phyloP scores from a whole-genome alignment of 2,113 vertebrate genomes.

The Aegotheles bennettii region DNA sequence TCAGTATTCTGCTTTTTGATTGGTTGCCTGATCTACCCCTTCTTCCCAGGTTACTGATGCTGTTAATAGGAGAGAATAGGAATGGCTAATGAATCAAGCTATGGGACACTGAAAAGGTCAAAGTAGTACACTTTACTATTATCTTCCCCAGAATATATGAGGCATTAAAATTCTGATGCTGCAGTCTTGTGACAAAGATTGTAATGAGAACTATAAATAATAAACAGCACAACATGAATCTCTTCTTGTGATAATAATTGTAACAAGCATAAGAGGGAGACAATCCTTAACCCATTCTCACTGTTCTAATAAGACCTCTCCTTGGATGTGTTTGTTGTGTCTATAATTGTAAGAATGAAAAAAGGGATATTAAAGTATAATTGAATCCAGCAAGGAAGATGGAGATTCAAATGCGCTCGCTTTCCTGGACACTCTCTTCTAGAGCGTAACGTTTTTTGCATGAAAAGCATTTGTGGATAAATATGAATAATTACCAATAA shows the following conservation, averaged over 20 bases:
- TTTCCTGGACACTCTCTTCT: neutral
- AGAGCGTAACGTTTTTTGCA: neutral
- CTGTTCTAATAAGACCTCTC: neutral
- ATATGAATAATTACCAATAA: neutral
- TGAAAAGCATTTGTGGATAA: neutral
- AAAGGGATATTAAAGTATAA: neutral
- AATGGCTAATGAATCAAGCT: conserved; percentile 70
- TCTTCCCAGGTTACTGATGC: conserved; percentile 37
- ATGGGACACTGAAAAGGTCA: conserved; percentile 66
- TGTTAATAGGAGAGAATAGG: conserved; percentile 54
- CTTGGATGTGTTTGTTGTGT: neutral
- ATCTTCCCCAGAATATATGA: conserved; percentile 64
- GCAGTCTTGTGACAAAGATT: conserved; percentile 65
- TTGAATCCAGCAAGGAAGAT: neutral
- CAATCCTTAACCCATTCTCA: conserved; percentile 38
- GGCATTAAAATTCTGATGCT: conserved; percentile 68
- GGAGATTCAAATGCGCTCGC: neutral
- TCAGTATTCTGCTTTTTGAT: conserved; percentile 58
- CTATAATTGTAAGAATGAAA: neutral
- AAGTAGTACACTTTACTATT: conserved; percentile 64
- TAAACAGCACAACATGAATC: conserved; percentile 66
- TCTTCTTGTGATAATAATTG: conserved; percentile 59
- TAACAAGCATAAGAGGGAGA: conserved; percentile 1
- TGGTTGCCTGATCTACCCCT: conserved; percentile 34
- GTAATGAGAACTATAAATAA: conserved; percentile 73